These are phyloP conservation scores for Oligia latruncula DNA, from an alignment of 2,888 invertebrate genomes.

Conservation along the genomic window DNA sequence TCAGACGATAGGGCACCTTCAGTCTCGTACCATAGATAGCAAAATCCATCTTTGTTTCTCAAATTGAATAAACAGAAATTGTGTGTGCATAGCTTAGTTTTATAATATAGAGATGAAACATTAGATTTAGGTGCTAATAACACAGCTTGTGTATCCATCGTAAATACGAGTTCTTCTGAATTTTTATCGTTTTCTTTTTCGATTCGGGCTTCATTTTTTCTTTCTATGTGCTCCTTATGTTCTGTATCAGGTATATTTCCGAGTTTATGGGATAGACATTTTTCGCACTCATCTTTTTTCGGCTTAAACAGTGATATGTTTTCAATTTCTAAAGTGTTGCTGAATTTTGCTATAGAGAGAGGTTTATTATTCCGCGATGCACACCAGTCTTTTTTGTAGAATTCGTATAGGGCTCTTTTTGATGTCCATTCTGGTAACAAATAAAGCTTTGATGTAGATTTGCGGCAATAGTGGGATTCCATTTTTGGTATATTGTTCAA, in stretches of 20 bases:
- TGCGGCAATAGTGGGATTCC: conserved; percentile 39
- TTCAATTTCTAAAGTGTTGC: conserved; percentile 42
- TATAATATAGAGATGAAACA: conserved; percentile 48
- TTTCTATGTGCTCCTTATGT: conserved; percentile 44
- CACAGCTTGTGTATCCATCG: conserved; percentile 44
- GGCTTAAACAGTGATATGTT: conserved; percentile 40
- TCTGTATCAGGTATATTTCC: conserved; percentile 45
- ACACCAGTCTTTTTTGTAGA: conserved; percentile 46
- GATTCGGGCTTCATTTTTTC: conserved; percentile 52
- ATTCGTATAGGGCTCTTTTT: conserved; percentile 45
- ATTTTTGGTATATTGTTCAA: conserved; percentile 45
- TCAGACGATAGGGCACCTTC: conserved; percentile 50
- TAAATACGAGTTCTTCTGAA: conserved; percentile 46
- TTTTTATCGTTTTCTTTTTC: conserved; percentile 49
- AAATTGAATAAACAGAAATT: conserved; percentile 52
- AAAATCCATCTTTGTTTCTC: conserved; percentile 50
- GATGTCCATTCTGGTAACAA: conserved; percentile 48
- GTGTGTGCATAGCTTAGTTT: conserved; percentile 51
- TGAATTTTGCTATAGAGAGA: conserved; percentile 40
- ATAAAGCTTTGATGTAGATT: conserved; percentile 41
- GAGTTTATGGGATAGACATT: conserved; percentile 39
- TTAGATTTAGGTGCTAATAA: conserved; percentile 49
- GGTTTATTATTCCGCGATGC: conserved; percentile 38
- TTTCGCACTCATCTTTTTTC: conserved; percentile 50
- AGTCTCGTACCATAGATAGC: conserved; percentile 47